Evolutionary conservation across 1,140 invertebrate species (phyloP).

Genomic region (Drosophila serrata): DNA sequence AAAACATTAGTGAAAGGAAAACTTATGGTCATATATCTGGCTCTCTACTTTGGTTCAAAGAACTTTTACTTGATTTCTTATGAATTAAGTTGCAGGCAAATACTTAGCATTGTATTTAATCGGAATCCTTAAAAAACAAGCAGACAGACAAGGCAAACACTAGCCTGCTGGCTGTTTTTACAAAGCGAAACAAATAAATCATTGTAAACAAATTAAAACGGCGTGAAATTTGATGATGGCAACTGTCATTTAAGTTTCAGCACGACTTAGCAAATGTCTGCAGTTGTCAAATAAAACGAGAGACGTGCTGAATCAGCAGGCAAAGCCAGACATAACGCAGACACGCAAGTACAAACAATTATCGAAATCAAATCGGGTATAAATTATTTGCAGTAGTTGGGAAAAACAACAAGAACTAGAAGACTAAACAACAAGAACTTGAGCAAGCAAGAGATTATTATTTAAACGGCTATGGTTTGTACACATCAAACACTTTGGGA

Average conservation of each 20-base stretch:
- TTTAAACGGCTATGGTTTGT: not conserved
- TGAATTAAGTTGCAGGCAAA: constrained; percentile 1
- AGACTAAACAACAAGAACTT: constrained; percentile 6
- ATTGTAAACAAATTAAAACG: constrained; percentile 33
- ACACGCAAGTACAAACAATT: constrained; percentile 21
- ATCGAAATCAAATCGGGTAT: not conserved
- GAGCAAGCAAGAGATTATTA: not conserved
- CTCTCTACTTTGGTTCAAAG: not conserved
- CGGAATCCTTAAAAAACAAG: not conserved
- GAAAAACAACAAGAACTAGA: not conserved
- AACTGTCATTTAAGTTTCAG: constrained; percentile 24
- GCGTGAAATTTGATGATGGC: constrained; percentile 28
- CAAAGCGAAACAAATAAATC: not conserved
- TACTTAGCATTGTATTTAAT: not conserved
- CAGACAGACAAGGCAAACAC: not conserved
- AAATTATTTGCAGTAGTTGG: not conserved
- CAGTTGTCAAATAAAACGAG: constrained; percentile 34
- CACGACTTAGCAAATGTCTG: constrained; percentile 25
- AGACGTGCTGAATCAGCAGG: constrained; percentile 9
- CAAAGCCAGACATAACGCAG: constrained; percentile 33
- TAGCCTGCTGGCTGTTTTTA: not conserved
- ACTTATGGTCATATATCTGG: not conserved
- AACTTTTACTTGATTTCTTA: not conserved
- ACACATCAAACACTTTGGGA: not conserved
- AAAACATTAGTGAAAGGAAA: not conserved